phyloP scores from a whole-genome alignment of 1,140 invertebrate genomes.

The Plectrocnemia conspersa region DNA sequence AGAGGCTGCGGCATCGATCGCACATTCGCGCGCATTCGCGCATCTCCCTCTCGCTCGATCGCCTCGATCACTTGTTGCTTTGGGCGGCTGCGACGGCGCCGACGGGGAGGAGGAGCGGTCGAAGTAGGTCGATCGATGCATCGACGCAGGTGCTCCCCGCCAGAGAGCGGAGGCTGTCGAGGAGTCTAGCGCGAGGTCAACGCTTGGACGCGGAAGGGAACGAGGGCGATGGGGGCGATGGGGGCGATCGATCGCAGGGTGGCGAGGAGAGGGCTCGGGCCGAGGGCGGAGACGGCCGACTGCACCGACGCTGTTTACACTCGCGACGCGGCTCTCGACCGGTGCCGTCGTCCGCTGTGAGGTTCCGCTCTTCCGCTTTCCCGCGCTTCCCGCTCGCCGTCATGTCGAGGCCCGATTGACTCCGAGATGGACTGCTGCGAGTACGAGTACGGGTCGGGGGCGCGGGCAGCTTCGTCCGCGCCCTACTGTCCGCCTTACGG shows the following conservation, averaged over 20 bases:
- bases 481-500: constrained; percentile 8
- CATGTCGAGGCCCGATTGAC: too few species aligned
- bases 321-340: background rate
- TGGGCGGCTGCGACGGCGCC: constrained; percentile 7
- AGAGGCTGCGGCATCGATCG: background rate
- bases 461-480: constrained; percentile 8
- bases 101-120: background rate
- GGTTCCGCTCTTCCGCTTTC: too few species aligned
- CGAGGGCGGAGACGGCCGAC: too few species aligned
- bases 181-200: constrained; percentile 11
- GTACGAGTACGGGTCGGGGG: constrained; percentile 24
- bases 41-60: constrained; percentile 15
- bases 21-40: too few species aligned
- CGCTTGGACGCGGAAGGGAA: constrained; percentile 7
- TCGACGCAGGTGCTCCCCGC: constrained; percentile 10
- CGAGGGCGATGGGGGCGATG: background rate
- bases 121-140: constrained; percentile 35
- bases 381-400: too few species aligned
- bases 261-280: constrained; percentile 7
- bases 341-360: too few species aligned
- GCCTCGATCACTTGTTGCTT: constrained; percentile 16
- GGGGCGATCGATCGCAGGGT: constrained; percentile 17
- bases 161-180: background rate
- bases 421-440: constrained; percentile 32
- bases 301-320: too few species aligned